Evolutionary conservation across 2,113 vertebrate genomes (phyloP).

Genomic region (Scopus umbretta): DNA sequence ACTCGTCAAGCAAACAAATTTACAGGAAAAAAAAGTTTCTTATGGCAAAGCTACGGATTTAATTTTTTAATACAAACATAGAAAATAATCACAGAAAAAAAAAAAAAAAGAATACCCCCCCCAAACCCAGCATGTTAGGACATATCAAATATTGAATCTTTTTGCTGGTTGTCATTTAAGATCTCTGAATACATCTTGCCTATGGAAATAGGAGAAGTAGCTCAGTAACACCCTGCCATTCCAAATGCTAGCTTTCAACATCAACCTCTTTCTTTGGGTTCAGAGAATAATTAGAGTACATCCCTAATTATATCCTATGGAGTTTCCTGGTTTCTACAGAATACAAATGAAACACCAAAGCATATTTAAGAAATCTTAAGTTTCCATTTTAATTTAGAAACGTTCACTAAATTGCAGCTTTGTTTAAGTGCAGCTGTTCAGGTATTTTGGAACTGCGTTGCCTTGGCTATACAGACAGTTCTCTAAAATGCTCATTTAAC

Average conservation of each 20-base stretch:
- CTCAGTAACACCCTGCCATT: background rate
- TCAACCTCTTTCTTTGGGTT: background rate
- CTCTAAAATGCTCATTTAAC: background rate
- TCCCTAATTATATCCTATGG: background rate
- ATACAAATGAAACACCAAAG: background rate
- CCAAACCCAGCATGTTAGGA: background rate
- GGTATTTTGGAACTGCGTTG: background rate
- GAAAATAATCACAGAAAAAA: background rate
- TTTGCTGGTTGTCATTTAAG: background rate
- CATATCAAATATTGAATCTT: background rate
- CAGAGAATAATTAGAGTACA: background rate
- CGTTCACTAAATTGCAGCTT: background rate
- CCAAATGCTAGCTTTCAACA: background rate
- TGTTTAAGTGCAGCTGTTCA: background rate
- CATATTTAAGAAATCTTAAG: background rate
- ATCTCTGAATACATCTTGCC: background rate
- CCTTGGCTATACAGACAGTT: background rate
- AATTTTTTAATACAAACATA: background rate
- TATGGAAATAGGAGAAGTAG: background rate
- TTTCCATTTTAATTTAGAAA: background rate
- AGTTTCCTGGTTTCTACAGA: background rate
- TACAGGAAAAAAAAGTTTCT: background rate
- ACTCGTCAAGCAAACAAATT: background rate
- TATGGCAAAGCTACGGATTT: background rate
- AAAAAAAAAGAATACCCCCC: background rate